Conservation (phyloP, 2,113 vertebrate genomes). For the Piliocolobus tephrosceles region DNA sequence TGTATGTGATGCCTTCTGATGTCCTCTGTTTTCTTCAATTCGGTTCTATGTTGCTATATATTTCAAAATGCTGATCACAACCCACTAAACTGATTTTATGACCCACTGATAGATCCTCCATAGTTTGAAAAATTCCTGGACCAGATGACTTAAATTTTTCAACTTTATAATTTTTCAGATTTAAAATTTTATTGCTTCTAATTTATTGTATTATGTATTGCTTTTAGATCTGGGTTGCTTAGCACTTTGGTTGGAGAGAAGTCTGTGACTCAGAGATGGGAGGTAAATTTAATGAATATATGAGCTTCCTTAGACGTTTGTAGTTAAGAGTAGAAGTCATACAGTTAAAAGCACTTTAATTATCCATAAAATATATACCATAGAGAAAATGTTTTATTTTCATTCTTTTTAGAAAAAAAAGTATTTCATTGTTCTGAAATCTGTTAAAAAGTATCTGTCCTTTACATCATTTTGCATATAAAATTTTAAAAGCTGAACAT, state of each 20-base stretch:
- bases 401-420: not conserved
- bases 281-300: slow-evolving; percentile 85
- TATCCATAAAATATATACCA: not conserved
- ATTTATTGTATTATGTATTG: slow-evolving; percentile 49
- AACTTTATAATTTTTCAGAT: not conserved
- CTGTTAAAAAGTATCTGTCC: not conserved
- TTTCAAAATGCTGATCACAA: not conserved
- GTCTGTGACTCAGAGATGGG: slow-evolving; percentile 99
- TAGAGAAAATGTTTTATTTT: not conserved
- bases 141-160: not conserved
- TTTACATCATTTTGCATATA: slow-evolving; percentile 23
- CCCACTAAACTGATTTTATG: not conserved
- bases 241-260: slow-evolving; percentile 98
- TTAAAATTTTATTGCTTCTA: not conserved
- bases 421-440: not conserved
- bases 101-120: not conserved
- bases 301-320: not conserved
- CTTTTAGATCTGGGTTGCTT: slow-evolving; percentile 93
- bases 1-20: not conserved
- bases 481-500: not conserved
- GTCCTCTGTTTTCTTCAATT: not conserved
- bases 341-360: not conserved
- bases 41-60: not conserved
- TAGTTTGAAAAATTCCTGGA: not conserved
- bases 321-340: not conserved